Base-by-base conservation (phyloP, 2,113 vertebrate genomes). In the Brachyhypopomus gauderio region DNA sequence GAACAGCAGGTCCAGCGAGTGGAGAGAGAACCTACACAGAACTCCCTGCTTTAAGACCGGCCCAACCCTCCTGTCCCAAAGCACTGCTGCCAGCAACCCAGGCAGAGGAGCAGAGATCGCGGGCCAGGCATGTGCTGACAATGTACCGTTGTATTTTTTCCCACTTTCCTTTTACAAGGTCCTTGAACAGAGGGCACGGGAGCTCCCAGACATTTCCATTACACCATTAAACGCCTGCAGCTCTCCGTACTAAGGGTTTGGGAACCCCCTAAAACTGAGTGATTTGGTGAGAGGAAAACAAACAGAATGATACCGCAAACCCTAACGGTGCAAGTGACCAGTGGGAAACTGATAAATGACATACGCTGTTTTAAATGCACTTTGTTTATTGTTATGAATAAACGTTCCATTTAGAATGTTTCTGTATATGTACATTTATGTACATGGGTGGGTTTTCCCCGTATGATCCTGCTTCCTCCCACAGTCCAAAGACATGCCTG, bases 151-250 rank as follows among this genome's bases (percentile, higher is more conserved):
- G 12, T 85, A 69, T 77, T 77, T 11, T 75, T 25, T 52, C 3
- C 45, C 41, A 2, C 41, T 41, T 72, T 63, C 64, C 80, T 76
- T 82, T 70, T 79, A 72, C 64, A 77, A 79, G 59, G 72, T 23
- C 48, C 72, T 79, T 76, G 34, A 75, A 82, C 71, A 63, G 41
- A 81, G 20, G 81, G 74, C 70, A 62, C 60, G 64, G 83, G 60
- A 81, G 72, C 72, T 77, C 36, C 55, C 77, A 82, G 82, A 84
- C 45, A 72, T 86, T 88, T 86, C 84, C 82, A 82, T 87, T 66
- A 82, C 77, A 73, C 79, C 56, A 38, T 38, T 38, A 75, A 38
- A 22, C 7, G 74, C 73, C 77, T 41, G 36, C 62, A 74, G 80
- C 75, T 20, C 58, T 77, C 36, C n/a, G n/a, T 80, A 63, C 36